phyloP scores from a whole-genome alignment of 2,113 vertebrate species.

The Dicrurus megarhynchus region DNA sequence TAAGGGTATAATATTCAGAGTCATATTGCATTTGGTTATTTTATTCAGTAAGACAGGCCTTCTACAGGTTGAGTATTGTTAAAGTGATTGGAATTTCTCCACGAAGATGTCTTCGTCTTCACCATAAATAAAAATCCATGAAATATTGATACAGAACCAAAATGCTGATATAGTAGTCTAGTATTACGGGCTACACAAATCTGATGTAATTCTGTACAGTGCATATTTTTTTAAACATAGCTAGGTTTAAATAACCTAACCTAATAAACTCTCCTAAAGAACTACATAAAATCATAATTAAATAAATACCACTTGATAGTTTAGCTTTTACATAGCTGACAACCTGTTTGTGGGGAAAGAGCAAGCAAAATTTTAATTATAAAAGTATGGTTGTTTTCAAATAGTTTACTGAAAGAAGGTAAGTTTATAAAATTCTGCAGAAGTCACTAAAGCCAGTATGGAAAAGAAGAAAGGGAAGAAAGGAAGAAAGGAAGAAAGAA shows the following conservation, averaged over 20 bases:
- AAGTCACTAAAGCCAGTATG: background rate
- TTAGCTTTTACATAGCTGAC: constrained; percentile 14
- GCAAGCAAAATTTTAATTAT: constrained; percentile 63
- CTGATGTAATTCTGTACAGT: background rate
- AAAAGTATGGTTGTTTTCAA: constrained; percentile 65
- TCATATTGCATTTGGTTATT: background rate
- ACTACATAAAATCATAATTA: constrained; percentile 65
- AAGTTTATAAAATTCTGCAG: constrained; percentile 44
- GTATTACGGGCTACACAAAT: background rate
- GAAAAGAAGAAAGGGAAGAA: background rate
- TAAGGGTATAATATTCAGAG: background rate
- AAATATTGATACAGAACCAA: constrained; percentile 31
- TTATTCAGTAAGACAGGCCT: background rate
- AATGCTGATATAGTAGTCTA: constrained; percentile 23
- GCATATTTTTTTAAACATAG: background rate
- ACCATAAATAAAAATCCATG: background rate
- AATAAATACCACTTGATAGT: constrained; percentile 66
- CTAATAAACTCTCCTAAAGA: constrained; percentile 62
- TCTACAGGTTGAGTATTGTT: background rate
- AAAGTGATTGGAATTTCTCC: background rate
- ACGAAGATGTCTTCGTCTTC: background rate
- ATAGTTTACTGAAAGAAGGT: constrained; percentile 53
- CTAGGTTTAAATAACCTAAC: constrained; percentile 54
- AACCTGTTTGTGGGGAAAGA: constrained; percentile 47
- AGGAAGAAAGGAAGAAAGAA: background rate